These are phyloP conservation scores for Mesoligia furuncula DNA, from an alignment of 2,888 invertebrate species.

Conservation along the genomic window DNA sequence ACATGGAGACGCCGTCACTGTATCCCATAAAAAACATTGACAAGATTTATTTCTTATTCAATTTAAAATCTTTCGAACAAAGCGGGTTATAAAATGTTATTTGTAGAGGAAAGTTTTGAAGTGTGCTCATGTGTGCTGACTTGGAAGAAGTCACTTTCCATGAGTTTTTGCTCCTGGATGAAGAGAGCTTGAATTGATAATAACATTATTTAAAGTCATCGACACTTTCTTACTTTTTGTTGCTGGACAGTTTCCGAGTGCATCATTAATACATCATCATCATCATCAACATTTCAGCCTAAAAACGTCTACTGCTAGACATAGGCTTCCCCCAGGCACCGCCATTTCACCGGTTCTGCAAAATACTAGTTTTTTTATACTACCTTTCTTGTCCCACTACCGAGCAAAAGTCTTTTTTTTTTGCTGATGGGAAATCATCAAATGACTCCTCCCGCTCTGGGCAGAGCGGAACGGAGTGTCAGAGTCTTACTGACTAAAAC, in stretches of 20 bases:
- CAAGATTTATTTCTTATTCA: conserved; percentile 67
- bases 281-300: no score
- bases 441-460: no score
- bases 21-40: conserved; percentile 61
- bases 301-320: no score
- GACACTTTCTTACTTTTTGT: neutral
- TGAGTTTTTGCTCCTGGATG: conserved; percentile 18
- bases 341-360: no score
- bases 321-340: no score
- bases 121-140: conserved; percentile 31
- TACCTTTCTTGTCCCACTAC: neutral
- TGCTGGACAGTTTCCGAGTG: neutral
- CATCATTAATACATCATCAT: neutral
- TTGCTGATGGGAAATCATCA: no score
- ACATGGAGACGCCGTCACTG: conserved; percentile 58
- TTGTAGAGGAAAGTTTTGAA: conserved; percentile 48
- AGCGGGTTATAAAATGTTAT: conserved; percentile 51
- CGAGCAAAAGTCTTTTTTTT: no score
- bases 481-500: no score
- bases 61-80: conserved; percentile 62
- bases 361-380: neutral
- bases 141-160: conserved; percentile 36
- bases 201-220: neutral
- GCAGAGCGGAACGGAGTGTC: no score
- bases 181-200: neutral